phyloP scores from a whole-genome alignment of 2,888 invertebrate genomes.

The Germaria angustata region DNA sequence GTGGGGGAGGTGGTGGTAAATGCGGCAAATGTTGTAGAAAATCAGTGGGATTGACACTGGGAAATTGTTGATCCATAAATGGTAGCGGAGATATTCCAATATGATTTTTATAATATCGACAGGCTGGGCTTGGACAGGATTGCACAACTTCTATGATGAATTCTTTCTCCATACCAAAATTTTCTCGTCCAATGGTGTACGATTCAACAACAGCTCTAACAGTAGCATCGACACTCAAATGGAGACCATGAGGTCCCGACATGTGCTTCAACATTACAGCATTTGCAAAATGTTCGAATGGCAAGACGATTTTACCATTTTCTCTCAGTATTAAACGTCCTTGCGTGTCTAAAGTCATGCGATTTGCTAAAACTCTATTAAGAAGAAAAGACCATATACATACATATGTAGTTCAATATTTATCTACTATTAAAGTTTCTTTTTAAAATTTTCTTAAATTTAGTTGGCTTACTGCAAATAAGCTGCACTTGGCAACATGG shows the following conservation, averaged over 20 bases:
- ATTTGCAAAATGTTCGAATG: constrained; percentile 94
- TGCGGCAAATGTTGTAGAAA: constrained; percentile 84
- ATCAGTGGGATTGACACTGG: constrained; percentile 83
- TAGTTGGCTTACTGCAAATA: constrained; percentile 88
- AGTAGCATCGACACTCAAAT: constrained; percentile 91
- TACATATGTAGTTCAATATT: no score
- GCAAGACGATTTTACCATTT: constrained; percentile 93
- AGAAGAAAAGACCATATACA: background rate
- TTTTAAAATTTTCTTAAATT: background rate
- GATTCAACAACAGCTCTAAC: constrained; percentile 92
- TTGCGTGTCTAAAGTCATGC: constrained; percentile 90
- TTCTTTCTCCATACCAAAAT: constrained; percentile 89
- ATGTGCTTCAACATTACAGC: constrained; percentile 95
- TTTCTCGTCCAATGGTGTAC: constrained; percentile 85
- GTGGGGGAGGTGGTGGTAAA: constrained; percentile 73
- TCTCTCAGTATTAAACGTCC: constrained; percentile 90
- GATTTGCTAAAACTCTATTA: constrained; percentile 90
- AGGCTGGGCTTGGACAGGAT: constrained; percentile 92
- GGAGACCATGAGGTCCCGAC: constrained; percentile 92
- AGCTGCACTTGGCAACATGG: constrained; percentile 91
- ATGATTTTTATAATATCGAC: constrained; percentile 92
- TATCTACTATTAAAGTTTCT: no score
- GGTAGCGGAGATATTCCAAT: constrained; percentile 82
- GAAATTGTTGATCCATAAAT: constrained; percentile 79
- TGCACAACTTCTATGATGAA: constrained; percentile 93